Evolutionary conservation across 1,140 invertebrate species (phyloP).

Genomic region (Pseudomyrmex flavicornis): DNA sequence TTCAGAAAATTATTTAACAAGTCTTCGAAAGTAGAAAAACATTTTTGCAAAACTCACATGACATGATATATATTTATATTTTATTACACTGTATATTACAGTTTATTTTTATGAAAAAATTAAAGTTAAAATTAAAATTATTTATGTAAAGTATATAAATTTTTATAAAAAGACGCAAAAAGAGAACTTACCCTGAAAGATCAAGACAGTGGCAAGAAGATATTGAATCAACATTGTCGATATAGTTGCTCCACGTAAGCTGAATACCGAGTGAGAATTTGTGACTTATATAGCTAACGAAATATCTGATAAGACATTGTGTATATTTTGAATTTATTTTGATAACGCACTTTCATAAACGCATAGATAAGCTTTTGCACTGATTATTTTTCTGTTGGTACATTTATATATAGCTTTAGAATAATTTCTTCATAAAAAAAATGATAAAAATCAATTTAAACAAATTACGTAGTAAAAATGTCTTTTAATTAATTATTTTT

Average conservation of each 20-base stretch:
- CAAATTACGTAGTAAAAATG: too few relatives aligned
- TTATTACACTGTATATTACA: not conserved
- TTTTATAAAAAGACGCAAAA: not conserved
- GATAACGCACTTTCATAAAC: constrained; percentile 44
- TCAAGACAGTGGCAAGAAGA: constrained; percentile 55
- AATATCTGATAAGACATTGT: constrained; percentile 58
- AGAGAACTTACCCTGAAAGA: constrained; percentile 71
- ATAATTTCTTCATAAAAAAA: too few relatives aligned
- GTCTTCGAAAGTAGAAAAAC: not conserved
- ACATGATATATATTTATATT: not conserved
- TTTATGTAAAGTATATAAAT: too few relatives aligned
- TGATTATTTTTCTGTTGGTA: not conserved
- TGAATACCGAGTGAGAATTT: not conserved
- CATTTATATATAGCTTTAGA: not conserved
- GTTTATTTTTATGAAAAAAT: not conserved
- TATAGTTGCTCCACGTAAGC: not conserved
- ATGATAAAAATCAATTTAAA: not conserved
- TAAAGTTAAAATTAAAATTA: not conserved
- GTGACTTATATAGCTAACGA: constrained; percentile 62
- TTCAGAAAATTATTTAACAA: not conserved
- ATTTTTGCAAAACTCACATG: not conserved
- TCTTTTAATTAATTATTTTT: too few relatives aligned
- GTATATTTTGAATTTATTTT: constrained; percentile 54
- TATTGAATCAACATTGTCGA: constrained; percentile 68
- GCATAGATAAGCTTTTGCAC: constrained; percentile 24